phyloP scores from a whole-genome alignment of 2,113 vertebrate species.

The Anthoscopus minutus region DNA sequence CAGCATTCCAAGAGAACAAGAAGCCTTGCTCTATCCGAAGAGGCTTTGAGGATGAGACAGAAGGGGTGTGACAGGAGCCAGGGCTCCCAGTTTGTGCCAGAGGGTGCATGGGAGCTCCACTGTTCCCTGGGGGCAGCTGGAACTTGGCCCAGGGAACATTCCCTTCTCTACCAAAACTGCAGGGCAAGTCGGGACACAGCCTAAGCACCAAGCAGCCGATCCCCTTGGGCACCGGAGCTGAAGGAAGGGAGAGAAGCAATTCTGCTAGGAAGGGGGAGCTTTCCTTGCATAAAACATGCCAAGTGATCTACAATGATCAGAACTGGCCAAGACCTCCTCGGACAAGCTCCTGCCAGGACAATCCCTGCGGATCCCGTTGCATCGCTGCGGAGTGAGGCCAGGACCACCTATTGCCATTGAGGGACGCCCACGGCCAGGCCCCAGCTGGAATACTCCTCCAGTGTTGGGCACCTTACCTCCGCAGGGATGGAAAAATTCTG shows the following conservation, averaged over 20 bases:
- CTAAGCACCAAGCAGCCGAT: neutral
- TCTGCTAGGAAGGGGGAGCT: neutral
- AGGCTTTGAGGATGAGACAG: neutral
- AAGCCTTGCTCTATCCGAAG: neutral
- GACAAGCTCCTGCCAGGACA: neutral
- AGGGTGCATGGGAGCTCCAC: fast-evolving
- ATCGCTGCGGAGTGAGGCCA: conserved; percentile 42
- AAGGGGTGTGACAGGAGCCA: neutral
- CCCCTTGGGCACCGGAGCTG: neutral
- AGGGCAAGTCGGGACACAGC: neutral
- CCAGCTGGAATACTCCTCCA: conserved; percentile 44
- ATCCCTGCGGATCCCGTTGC: neutral
- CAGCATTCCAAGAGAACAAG: neutral
- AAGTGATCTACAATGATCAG: neutral
- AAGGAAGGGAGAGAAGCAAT: neutral
- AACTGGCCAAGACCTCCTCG: neutral
- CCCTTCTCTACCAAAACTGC: neutral
- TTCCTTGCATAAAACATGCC: neutral
- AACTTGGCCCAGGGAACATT: neutral
- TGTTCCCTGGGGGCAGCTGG: neutral
- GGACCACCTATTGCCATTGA: conserved; percentile 3
- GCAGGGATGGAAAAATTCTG: conserved; percentile 58
- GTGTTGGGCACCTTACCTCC: conserved; percentile 60
- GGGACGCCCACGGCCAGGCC: conserved; percentile 47
- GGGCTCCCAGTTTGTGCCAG: neutral